Evolutionary conservation across 2,113 vertebrate genomes (phyloP).

Genomic region (Rostratula benghalensis): DNA sequence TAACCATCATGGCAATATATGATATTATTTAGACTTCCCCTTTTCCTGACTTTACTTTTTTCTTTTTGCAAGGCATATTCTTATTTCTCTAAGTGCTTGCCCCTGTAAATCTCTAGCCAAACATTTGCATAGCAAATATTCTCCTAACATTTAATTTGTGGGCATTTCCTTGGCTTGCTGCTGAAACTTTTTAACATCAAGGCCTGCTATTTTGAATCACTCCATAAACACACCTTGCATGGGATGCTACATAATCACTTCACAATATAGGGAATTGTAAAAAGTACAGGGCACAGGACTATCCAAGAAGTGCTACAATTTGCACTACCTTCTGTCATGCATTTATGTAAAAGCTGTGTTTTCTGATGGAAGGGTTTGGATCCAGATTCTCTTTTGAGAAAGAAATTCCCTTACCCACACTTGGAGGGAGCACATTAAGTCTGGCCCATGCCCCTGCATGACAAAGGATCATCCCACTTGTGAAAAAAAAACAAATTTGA

Average conservation of each 20-base stretch:
- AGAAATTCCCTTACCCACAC: background rate
- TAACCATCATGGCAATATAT: background rate
- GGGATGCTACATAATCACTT: background rate
- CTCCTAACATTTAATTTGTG: background rate
- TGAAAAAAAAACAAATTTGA: background rate
- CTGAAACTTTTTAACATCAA: background rate
- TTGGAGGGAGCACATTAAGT: background rate
- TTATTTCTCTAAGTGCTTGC: background rate
- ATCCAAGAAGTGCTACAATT: background rate
- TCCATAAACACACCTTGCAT: background rate
- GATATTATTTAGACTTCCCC: background rate
- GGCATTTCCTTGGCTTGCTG: background rate
- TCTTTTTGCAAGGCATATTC: background rate
- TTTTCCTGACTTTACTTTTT: background rate
- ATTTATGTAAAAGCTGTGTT: background rate
- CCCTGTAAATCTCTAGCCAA: background rate
- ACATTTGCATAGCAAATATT: background rate
- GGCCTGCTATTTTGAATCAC: background rate
- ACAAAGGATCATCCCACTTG: too few species aligned
- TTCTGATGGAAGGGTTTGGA: background rate
- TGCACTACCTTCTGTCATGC: background rate
- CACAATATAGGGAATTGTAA: background rate
- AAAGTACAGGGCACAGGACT: background rate
- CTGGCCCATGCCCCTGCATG: background rate
- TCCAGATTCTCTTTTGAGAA: background rate